phyloP scores from a whole-genome alignment of 2,113 vertebrate genomes.

The Butorides virescens region DNA sequence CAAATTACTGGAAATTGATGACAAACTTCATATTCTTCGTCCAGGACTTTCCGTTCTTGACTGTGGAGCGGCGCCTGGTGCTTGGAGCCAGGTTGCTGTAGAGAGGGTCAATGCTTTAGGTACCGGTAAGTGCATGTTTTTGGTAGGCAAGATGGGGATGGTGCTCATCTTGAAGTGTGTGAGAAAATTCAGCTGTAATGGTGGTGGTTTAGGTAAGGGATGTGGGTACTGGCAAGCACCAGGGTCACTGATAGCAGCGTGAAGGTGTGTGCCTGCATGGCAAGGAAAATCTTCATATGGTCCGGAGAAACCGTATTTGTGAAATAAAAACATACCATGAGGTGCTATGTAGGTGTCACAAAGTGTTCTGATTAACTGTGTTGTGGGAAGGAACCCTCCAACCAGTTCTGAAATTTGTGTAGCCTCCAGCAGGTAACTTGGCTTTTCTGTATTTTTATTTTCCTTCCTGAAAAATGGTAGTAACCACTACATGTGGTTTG shows the following conservation, averaged over 20 bases:
- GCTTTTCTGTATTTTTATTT: background rate
- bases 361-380: background rate
- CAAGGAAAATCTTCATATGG: background rate
- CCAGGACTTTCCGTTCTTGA: slow-evolving; percentile 86
- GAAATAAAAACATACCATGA: background rate
- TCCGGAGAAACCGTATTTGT: background rate
- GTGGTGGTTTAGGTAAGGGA: background rate
- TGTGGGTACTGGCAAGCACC: background rate
- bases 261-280: background rate
- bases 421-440: background rate
- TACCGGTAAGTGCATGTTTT: slow-evolving; percentile 69
- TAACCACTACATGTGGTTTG: rapidly evolving
- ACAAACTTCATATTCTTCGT: slow-evolving; percentile 76
- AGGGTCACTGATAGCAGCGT: background rate
- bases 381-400: background rate
- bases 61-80: slow-evolving; percentile 91
- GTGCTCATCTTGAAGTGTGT: background rate
- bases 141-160: background rate
- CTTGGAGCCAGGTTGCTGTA: slow-evolving; percentile 94
- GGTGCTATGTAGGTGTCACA: background rate
- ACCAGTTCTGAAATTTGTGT: background rate
- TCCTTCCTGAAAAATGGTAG: background rate
- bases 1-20: slow-evolving; percentile 89
- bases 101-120: slow-evolving; percentile 86
- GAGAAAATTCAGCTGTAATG: background rate